Percentiles rank a stretch among this genome's conserved stretches.
Evolutionary conservation across 2,113 vertebrate species (phyloP).

Genomic region (Corydoras sp.): DNA sequence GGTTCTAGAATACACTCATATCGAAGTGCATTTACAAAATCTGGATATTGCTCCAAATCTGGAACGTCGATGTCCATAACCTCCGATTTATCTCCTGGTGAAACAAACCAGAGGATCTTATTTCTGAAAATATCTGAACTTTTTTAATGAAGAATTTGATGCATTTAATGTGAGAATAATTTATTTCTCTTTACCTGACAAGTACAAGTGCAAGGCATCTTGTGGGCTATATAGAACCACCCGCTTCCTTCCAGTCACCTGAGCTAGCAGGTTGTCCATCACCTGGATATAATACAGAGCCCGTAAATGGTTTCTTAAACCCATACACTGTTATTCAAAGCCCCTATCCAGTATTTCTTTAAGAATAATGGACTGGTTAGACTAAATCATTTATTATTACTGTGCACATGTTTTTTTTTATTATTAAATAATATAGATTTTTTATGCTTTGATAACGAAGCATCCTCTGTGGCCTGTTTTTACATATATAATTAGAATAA

Average conservation of each 20-base stretch:
- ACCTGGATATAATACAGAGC: constrained; percentile 62
- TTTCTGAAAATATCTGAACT: not conserved
- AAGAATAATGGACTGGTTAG: too few relatives aligned
- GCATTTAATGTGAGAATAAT: not conserved
- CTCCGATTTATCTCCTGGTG: constrained; percentile 85
- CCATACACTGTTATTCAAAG: too few relatives aligned
- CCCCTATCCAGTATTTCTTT: too few relatives aligned
- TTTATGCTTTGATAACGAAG: too few relatives aligned
- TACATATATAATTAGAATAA: not conserved
- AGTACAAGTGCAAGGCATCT: constrained; percentile 86
- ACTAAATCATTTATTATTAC: too few relatives aligned
- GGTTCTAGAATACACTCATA: constrained; percentile 81
- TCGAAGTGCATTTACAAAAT: constrained; percentile 81
- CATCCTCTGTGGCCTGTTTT: too few relatives aligned
- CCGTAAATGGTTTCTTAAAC: not conserved
- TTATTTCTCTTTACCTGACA: constrained; percentile 69
- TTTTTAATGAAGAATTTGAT: not conserved
- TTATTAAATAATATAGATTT: too few relatives aligned
- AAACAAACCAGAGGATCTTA: not conserved
- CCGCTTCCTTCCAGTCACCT: constrained; percentile 85
- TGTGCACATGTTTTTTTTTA: too few relatives aligned
- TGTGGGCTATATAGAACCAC: constrained; percentile 82
- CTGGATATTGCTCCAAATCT: constrained; percentile 77
- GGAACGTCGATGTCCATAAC: constrained; percentile 87
- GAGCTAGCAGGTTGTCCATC: constrained; percentile 97